Conservation (phyloP, 2,113 vertebrate species). For the Orthonyx spaldingii region DNA sequence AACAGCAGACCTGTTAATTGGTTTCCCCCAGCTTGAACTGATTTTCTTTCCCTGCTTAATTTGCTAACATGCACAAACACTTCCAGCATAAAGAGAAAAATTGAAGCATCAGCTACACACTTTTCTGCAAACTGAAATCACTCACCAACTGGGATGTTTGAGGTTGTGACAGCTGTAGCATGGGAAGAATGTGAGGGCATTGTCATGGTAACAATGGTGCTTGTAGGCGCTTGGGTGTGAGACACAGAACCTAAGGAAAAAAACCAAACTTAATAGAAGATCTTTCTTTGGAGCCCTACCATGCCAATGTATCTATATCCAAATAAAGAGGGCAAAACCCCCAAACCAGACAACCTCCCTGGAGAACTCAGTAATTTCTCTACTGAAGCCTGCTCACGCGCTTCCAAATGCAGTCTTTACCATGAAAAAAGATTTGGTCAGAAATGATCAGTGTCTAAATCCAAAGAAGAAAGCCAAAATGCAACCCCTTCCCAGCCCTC, state of each 20-base stretch:
- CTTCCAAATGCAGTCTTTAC: neutral
- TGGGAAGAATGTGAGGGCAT: slow-evolving; percentile 98
- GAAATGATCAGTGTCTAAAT: neutral
- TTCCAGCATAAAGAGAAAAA: neutral
- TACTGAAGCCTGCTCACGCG: neutral
- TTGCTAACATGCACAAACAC: neutral
- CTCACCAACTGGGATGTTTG: slow-evolving; percentile 96
- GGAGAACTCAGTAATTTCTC: neutral
- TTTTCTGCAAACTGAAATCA: neutral
- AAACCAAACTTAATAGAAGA: neutral
- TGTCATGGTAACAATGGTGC: slow-evolving; percentile 94
- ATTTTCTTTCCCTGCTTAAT: neutral
- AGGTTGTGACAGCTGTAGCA: slow-evolving; percentile 92
- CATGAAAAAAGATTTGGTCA: neutral
- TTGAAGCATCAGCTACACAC: neutral
- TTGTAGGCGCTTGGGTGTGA: slow-evolving; percentile 90
- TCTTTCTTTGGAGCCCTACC: neutral
- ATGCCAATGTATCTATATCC: neutral
- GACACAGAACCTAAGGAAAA: slow-evolving; percentile 80
- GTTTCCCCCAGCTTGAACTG: neutral
- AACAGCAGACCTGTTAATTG: neutral
- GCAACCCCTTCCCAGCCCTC: neutral
- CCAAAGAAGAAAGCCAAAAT: neutral
- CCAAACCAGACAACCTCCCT: neutral
- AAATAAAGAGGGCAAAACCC: neutral